A percentile compares a stretch with the other conserved stretches of the same genome.
Conservation (phyloP, 2,113 vertebrate species). For the Puffinus mauretanicus region DNA sequence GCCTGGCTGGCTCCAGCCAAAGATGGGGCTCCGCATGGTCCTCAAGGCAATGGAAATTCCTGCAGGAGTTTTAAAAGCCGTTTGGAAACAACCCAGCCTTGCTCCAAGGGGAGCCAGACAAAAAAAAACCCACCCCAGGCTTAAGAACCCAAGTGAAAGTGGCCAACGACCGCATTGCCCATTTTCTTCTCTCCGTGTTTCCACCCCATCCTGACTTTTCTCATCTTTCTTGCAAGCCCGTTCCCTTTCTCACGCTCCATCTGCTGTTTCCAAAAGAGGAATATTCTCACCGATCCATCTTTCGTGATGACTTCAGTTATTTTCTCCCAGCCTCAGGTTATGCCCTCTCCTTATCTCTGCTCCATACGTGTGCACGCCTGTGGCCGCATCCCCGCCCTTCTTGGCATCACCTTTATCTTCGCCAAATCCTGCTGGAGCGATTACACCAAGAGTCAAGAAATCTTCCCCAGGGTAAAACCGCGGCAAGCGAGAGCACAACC, state of each 20-base stretch:
- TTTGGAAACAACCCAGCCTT: background rate
- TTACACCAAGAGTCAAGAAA: background rate
- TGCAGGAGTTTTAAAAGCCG: background rate
- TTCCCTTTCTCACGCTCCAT: background rate
- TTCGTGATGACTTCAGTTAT: background rate
- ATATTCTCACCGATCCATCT: background rate
- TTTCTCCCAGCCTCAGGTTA: background rate
- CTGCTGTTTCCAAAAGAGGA: background rate
- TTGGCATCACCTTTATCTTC: background rate
- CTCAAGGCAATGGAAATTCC: background rate
- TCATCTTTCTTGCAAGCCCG: rapidly evolving
- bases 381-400: background rate
- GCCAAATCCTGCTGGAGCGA: background rate
- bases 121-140: background rate
- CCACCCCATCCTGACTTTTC: background rate
- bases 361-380: rapidly evolving
- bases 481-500: rapidly evolving
- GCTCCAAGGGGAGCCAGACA: background rate
- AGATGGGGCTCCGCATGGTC: background rate
- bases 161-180: background rate
- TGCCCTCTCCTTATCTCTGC: background rate
- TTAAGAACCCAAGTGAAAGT: background rate
- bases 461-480: background rate
- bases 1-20: background rate
- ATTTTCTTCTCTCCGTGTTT: background rate